phyloP scores from a whole-genome alignment of 1,140 invertebrate species.

The Euura lappo region DNA sequence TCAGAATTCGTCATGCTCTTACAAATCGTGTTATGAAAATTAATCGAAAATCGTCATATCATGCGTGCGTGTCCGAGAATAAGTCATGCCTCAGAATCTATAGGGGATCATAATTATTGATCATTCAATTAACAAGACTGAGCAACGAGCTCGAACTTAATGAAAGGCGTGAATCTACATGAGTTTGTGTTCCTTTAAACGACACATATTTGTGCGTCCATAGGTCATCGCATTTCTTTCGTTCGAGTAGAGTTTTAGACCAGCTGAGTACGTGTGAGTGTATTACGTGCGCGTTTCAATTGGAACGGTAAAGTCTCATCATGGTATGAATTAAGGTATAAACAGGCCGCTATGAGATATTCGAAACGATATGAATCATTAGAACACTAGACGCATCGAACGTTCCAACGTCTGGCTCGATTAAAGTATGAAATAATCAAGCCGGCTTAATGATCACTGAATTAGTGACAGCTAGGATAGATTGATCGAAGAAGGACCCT shows the following conservation, averaged over 20 bases:
- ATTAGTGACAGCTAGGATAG: slow-evolving; percentile 33
- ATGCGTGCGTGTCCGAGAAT: slow-evolving; percentile 1
- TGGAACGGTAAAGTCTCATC: background rate
- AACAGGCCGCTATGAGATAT: too few species aligned
- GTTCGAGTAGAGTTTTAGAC: too few species aligned
- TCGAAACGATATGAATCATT: background rate
- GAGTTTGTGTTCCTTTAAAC: too few species aligned
- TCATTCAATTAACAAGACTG: background rate
- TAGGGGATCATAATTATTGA: background rate
- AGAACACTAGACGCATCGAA: slow-evolving; percentile 6
- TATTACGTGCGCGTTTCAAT: background rate
- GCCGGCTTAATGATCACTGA: slow-evolving; percentile 38
- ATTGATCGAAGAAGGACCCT: slow-evolving; percentile 33
- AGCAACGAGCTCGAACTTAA: background rate
- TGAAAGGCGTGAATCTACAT: too few species aligned
- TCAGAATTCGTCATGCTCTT: background rate
- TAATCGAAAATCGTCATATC: slow-evolving; percentile 1
- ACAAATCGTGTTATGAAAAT: background rate
- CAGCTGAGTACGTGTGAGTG: too few species aligned
- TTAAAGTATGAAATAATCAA: slow-evolving; percentile 30
- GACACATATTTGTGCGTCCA: too few species aligned
- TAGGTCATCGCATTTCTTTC: too few species aligned
- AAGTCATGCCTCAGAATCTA: background rate
- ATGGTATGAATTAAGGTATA: too few species aligned
- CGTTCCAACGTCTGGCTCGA: background rate